Evolutionary conservation across 1,140 invertebrate genomes (phyloP).

Genomic region (Helicoverpa armigera): DNA sequence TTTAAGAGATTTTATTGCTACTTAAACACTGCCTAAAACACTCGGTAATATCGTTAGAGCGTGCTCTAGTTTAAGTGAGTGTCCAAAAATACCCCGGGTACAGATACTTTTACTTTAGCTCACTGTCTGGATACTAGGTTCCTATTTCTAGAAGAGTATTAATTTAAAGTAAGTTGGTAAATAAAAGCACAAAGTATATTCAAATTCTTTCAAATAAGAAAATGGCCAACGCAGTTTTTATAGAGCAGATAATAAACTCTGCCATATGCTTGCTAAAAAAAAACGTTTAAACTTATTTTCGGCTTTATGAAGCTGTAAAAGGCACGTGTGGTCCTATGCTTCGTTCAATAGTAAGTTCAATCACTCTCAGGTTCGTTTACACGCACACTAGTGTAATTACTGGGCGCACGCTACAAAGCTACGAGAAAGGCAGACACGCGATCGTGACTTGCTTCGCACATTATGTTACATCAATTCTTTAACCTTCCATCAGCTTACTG

Average conservation of each 20-base stretch:
- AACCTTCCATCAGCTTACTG: constrained; percentile 22
- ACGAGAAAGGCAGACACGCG: constrained; percentile 31
- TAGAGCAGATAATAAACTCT: background rate
- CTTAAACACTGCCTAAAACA: no score
- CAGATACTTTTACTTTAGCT: no score
- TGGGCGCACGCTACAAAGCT: background rate
- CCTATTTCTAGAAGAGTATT: no score
- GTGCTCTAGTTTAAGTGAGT: no score
- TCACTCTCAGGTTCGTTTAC: constrained; percentile 7
- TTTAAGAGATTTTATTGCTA: no score
- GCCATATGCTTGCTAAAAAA: constrained; percentile 15
- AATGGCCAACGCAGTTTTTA: background rate
- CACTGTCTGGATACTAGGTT: no score
- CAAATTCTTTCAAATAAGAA: background rate
- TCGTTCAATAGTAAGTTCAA: background rate
- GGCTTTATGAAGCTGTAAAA: constrained; percentile 14
- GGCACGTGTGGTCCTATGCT: constrained; percentile 12
- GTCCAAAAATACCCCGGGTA: no score
- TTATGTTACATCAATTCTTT: constrained; percentile 19
- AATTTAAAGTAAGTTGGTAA: no score
- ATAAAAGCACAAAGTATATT: no score
- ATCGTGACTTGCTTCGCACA: constrained; percentile 25
- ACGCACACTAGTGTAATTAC: background rate
- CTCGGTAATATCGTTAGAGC: no score
- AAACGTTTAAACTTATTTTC: constrained; percentile 9